Conservation (phyloP, 35 echinoderm and acorn worm species). For the Lytechinus pictus region DNA sequence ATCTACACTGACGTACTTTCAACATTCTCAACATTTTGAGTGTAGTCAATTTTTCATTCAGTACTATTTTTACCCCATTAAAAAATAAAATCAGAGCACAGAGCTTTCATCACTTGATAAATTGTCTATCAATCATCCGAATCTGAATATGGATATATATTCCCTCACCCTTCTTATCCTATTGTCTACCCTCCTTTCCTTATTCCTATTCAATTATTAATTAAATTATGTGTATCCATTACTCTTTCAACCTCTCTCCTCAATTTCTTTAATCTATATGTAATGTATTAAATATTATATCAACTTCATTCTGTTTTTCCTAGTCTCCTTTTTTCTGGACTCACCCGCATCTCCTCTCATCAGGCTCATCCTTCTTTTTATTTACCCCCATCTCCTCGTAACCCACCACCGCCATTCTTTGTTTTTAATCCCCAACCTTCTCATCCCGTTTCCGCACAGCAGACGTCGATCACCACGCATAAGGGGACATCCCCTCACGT, state of each 20-base stretch:
- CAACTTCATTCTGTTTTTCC: no score
- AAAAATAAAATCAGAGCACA: no score
- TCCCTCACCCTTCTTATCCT: no score
- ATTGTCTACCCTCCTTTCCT: not conserved
- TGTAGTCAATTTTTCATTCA: no score
- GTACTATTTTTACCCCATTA: no score
- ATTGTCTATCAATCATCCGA: no score
- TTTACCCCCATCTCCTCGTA: not conserved
- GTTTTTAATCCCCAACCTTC: not conserved
- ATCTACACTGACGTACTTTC: no score
- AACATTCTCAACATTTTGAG: no score
- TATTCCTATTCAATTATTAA: not conserved
- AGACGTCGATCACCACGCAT: not conserved
- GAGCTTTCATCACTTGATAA: no score
- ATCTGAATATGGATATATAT: no score
- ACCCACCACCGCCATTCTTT: not conserved
- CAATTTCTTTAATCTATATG: not conserved
- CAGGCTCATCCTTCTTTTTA: not conserved
- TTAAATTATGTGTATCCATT: not conserved
- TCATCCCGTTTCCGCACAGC: not conserved
- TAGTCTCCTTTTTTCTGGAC: no score
- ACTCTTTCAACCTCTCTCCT: not conserved
- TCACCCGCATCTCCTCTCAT: not conserved
- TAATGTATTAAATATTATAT: no score
- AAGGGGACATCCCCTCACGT: not conserved